A percentile compares a stretch with the other conserved stretches of the same genome.
Conservation (phyloP, 1,140 invertebrate genomes). For the Choristoneura fumiferana region DNA sequence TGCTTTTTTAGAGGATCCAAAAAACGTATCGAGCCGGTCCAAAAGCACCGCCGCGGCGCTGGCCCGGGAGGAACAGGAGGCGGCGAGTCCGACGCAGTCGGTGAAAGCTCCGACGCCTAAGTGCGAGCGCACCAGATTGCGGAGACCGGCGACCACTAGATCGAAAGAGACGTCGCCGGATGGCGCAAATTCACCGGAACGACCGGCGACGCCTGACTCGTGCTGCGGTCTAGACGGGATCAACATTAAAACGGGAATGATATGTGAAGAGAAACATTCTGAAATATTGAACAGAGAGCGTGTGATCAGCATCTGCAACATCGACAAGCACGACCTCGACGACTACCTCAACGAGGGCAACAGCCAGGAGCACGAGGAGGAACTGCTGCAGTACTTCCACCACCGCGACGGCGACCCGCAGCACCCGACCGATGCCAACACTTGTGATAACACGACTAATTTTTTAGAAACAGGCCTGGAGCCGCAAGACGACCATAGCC, state of each 20-base stretch:
- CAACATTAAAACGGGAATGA: conserved; percentile 67
- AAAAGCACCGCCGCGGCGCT: conserved; percentile 74
- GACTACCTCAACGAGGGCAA: conserved; percentile 89
- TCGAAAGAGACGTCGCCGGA: conserved; percentile 40
- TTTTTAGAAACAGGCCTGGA: conserved; percentile 73
- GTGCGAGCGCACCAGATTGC: conserved; percentile 42
- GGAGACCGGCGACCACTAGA: conserved; percentile 37
- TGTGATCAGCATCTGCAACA: conserved; percentile 84
- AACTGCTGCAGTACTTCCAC: conserved; percentile 88
- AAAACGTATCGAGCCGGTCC: conserved; percentile 75
- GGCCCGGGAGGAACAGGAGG: conserved; percentile 72
- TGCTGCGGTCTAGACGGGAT: conserved; percentile 71
- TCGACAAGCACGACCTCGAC: conserved; percentile 87
- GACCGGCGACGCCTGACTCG: conserved; percentile 50
- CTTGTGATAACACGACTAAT: conserved; percentile 38
- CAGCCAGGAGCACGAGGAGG: conserved; percentile 89
- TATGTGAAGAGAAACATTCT: conserved; percentile 72
- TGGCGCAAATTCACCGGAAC: conserved; percentile 37
- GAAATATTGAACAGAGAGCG: conserved; percentile 79
- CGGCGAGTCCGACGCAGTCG: conserved; percentile 69
- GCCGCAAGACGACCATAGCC: conserved; percentile 69
- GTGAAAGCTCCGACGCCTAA: conserved; percentile 63
- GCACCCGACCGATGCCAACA: conserved; percentile 25
- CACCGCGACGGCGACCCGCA: conserved; percentile 70
- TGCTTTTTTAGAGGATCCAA: conserved; percentile 77